Evolutionary conservation across 2,113 vertebrate genomes (phyloP).

Genomic region (Gambusia holbrooki): DNA sequence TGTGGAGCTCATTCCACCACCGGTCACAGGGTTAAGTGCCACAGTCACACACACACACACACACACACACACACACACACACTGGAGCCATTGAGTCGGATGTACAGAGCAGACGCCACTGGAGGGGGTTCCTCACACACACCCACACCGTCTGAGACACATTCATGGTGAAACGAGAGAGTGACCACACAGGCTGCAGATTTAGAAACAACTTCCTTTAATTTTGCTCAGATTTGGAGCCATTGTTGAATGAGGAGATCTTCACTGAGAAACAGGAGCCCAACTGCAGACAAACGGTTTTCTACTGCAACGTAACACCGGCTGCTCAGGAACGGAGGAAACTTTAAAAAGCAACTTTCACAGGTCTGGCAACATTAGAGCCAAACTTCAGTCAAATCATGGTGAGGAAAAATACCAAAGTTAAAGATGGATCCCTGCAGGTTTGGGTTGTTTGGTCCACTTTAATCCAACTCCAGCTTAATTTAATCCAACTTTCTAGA

Average conservation of each 20-base stretch:
- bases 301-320: not conserved
- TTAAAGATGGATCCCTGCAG: no score
- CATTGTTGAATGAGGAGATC: constrained; percentile 19
- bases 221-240: constrained; percentile 34
- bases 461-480: no score
- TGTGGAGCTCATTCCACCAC: constrained; percentile 68
- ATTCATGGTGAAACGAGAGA: constrained; percentile 40
- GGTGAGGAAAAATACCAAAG: no score
- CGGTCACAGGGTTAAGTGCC: constrained; percentile 79
- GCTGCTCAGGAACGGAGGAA: not conserved
- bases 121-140: constrained; percentile 45
- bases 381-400: no score
- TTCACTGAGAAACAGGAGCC: not conserved
- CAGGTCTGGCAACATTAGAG: no score
- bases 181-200: constrained; percentile 72
- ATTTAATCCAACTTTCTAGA: no score
- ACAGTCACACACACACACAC: constrained; percentile 68
- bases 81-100: constrained; percentile 73
- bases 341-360: no score
- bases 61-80: constrained; percentile 68
- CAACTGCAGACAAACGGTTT: not conserved
- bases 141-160: constrained; percentile 35
- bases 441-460: no score
- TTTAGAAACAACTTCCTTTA: constrained; percentile 33
- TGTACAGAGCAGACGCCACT: constrained; percentile 64